These are phyloP conservation scores for Mimachlamys varia DNA, from an alignment of 2,888 invertebrate species.

Conservation along the genomic window DNA sequence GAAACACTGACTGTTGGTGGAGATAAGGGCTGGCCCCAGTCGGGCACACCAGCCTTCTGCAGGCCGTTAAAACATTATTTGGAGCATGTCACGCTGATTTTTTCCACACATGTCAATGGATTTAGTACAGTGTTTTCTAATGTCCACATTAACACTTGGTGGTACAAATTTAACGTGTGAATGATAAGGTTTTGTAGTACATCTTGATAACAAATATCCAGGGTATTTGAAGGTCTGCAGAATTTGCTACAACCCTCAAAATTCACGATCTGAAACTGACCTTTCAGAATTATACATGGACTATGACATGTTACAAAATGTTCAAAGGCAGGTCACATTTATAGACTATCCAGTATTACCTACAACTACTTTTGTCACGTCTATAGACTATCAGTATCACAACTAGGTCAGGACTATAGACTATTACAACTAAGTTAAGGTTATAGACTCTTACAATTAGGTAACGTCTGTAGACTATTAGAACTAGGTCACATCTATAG, in stretches of 20 bases:
- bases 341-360: too few species aligned
- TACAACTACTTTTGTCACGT: too few species aligned
- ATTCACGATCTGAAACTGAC: neutral
- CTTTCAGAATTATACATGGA: neutral
- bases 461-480: too few species aligned
- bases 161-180: neutral
- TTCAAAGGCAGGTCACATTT: too few species aligned
- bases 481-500: too few species aligned
- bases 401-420: too few species aligned
- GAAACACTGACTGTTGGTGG: neutral
- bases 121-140: neutral
- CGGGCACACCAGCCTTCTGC: neutral
- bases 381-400: too few species aligned
- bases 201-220: conserved; percentile 32
- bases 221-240: conserved; percentile 25
- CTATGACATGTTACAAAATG: neutral
- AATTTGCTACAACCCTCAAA: neutral
- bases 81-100: conserved; percentile 15
- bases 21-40: neutral
- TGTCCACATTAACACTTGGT: conserved; percentile 6
- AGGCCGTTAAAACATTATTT: neutral
- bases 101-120: conserved; percentile 2
- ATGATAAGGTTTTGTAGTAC: conserved; percentile 1
- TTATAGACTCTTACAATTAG: too few species aligned
- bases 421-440: too few species aligned